A percentile compares a stretch with the other conserved stretches of the same genome.
These are phyloP conservation scores for Artibeus jamaicensis DNA, from an alignment of 2,797 vertebrate genomes.

Conservation along the genomic window DNA sequence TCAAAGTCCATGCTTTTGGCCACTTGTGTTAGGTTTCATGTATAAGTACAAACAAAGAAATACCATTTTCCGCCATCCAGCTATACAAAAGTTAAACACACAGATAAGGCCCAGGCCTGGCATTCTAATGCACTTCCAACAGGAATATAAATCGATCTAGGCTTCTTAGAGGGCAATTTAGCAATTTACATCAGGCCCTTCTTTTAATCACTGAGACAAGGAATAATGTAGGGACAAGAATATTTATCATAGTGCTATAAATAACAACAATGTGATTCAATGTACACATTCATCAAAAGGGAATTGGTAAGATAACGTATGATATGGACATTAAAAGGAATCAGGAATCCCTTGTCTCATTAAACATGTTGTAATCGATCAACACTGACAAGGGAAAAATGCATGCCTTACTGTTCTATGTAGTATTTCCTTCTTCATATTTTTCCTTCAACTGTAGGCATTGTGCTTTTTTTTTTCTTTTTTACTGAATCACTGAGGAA, in stretches of 20 bases:
- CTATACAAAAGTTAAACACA: neutral
- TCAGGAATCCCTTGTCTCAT: neutral
- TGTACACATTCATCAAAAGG: slow-evolving; percentile 33
- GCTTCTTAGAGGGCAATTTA: slow-evolving; percentile 13
- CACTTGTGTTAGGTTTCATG: too few species aligned
- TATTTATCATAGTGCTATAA: slow-evolving; percentile 41
- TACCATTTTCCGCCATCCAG: neutral
- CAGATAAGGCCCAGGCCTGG: neutral
- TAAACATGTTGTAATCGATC: neutral
- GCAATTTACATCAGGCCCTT: neutral
- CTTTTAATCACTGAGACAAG: slow-evolving; percentile 16
- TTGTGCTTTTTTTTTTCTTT: neutral
- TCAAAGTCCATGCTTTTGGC: neutral
- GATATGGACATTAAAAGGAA: neutral
- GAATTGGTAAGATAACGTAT: slow-evolving; percentile 14
- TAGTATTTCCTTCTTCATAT: neutral
- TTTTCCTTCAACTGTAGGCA: neutral
- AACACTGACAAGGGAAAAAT: neutral
- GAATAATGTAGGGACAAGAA: neutral
- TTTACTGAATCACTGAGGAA: neutral
- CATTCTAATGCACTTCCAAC: neutral
- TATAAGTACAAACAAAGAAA: neutral
- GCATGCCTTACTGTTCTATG: neutral
- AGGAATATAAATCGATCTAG: slow-evolving; percentile 23
- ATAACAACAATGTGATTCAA: neutral